A percentile compares a stretch with the other conserved stretches of the same genome.
Evolutionary conservation across 2,113 vertebrate genomes (phyloP).

Genomic region (Rhynchopsitta pachyrhyncha): DNA sequence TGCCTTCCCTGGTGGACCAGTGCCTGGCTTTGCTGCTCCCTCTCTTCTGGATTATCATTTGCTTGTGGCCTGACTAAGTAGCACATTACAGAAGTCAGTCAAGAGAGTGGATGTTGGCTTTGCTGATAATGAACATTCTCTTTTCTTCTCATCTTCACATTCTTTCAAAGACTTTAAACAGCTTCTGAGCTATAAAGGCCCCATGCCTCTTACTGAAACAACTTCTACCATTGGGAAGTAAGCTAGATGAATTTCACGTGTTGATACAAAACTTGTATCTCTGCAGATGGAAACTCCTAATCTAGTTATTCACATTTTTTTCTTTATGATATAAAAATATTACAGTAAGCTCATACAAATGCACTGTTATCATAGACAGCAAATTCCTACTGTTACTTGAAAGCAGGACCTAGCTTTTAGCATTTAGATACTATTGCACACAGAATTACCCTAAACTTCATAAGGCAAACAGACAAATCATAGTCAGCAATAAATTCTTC

Average conservation of each 20-base stretch:
- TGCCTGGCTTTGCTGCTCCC: background rate
- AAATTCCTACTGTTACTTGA: background rate
- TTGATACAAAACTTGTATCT: background rate
- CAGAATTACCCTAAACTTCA: background rate
- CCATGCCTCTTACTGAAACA: background rate
- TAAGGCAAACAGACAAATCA: background rate
- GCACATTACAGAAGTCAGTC: background rate
- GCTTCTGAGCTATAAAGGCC: background rate
- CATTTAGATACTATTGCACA: background rate
- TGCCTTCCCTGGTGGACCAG: background rate
- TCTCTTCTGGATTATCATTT: background rate
- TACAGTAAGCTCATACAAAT: background rate
- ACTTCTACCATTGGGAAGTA: background rate
- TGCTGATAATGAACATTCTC: background rate
- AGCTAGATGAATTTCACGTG: background rate
- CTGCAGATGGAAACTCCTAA: background rate
- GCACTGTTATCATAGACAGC: background rate
- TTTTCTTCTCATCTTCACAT: background rate
- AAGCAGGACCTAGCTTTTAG: background rate
- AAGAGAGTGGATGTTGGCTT: background rate
- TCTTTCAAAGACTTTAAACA: background rate
- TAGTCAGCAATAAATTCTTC: background rate
- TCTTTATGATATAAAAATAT: background rate
- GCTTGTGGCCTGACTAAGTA: background rate
- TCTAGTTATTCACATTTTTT: background rate